Conservation (phyloP, 2,888 invertebrate genomes). For the Zygogramma bicolorata region DNA sequence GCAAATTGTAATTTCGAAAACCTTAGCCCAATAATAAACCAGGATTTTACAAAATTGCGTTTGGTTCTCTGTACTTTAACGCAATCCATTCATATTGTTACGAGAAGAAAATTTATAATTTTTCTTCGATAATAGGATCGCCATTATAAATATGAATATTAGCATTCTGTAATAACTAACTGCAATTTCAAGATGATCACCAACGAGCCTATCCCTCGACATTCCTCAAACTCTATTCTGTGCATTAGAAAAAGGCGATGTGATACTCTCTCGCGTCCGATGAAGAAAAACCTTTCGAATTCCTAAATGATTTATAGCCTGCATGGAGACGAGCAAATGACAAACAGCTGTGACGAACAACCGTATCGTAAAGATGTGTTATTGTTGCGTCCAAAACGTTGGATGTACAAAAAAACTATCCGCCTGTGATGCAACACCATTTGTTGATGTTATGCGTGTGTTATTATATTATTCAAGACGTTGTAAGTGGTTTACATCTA, state of each 20-base stretch:
- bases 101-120: no score
- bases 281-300: conserved; percentile 1
- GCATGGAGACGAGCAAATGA: conserved; percentile 8
- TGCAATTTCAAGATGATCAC: neutral
- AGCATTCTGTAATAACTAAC: neutral
- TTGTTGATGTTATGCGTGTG: conserved; percentile 1
- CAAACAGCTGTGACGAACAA: conserved; percentile 10
- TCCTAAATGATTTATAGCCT: conserved; percentile 19
- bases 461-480: conserved; percentile 1
- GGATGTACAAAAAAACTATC: neutral
- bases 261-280: neutral
- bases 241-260: neutral
- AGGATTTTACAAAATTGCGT: no score
- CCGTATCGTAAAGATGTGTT: neutral
- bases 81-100: no score
- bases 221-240: neutral
- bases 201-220: neutral
- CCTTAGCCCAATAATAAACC: no score
- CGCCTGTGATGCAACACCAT: neutral
- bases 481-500: conserved; percentile 1
- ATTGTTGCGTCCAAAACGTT: neutral
- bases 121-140: no score
- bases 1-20: no score
- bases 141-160: no score
- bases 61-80: no score